Percentiles rank a stretch among this genome's conserved stretches.
Conservation (phyloP, 30 jellyfish, hydroid and myxozoan species). For the Nemopilema nomurai region DNA sequence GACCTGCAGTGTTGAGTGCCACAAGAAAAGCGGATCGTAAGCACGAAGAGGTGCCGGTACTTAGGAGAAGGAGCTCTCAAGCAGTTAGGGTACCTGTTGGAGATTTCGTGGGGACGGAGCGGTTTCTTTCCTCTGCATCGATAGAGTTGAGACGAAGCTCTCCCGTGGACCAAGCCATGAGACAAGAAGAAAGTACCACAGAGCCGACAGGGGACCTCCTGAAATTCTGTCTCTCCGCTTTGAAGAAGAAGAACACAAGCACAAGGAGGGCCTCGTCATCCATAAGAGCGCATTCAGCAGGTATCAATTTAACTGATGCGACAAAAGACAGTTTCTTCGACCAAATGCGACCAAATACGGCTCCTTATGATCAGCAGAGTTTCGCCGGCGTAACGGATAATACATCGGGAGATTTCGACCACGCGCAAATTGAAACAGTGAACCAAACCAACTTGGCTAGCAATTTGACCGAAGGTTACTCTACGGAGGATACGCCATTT, state of each 20-base stretch:
- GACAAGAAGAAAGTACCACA: not conserved
- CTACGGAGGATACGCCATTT: not conserved
- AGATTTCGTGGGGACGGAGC: slow-evolving; percentile 2
- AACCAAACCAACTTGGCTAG: not conserved
- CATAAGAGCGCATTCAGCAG: not conserved
- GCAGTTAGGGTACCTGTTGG: slow-evolving; percentile 53
- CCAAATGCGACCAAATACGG: not conserved
- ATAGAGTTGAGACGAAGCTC: not conserved
- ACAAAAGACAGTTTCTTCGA: not conserved
- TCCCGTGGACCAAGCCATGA: not conserved
- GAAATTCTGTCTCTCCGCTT: slow-evolving; percentile 47
- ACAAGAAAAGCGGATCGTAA: not conserved
- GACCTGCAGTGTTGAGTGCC: not conserved
- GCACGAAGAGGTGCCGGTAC: not conserved
- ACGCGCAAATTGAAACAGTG: not conserved
- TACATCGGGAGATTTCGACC: not conserved
- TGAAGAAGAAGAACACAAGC: slow-evolving; percentile 28
- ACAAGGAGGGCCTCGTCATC: slow-evolving; percentile 13
- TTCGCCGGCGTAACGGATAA: not conserved
- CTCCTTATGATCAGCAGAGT: not conserved
- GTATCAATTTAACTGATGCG: not conserved
- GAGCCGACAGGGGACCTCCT: slow-evolving; percentile 11
- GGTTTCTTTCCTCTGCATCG: slow-evolving; percentile 18
- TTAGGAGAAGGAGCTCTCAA: slow-evolving; percentile 5
- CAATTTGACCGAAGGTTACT: not conserved